Evolutionary conservation across 2,113 vertebrate species (phyloP), one percentile per base, ranked within the genome.

Genomic region (Speoplatyrhinus poulsoni): DNA sequence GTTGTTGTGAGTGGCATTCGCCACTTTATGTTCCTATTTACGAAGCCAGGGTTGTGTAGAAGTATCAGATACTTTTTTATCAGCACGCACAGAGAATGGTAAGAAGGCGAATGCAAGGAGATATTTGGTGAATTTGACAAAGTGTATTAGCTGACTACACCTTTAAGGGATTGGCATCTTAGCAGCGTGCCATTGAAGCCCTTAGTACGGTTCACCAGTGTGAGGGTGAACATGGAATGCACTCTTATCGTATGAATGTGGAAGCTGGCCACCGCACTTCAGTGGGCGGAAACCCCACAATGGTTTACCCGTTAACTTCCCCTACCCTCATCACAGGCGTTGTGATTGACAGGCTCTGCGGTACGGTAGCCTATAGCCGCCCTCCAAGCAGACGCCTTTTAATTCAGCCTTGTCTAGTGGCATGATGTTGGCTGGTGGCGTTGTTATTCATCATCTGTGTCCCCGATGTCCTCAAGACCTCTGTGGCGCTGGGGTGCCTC

Each of bases 371-470:
- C 62, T 54, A 67, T 8, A 48, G 26, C 36, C 62, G 52, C 65
- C 75, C 48, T 17, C 63, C 48, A 77, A 65, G 2, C 3, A 19
- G 69, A 73, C 59, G 58, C 77, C 80, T 85, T 89, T 87, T 84
- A 79, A 88, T 88, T 83, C 83, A 9, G 48, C 64, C 60, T 75
- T 26, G 26, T 26, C 33, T 76, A 71, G 78, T 72, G 70, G 67
- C 53, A 3, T 26, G 26, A 0, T 1, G 70, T 79, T 73, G 46
- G 3, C 55, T 9, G 8, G 74, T 26, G 65, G 78, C 73, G 82
- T 57, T 85, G 82, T 26, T 6, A 85, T 85, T 83, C 72, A 72
- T 88, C 65, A 79, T 79, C 69, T 77, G 73, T 75, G 65, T 64
- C 61, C 58, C 56, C 75, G 70, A 49, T 67, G 62, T 62, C 65